A percentile compares a stretch with the other conserved stretches of the same genome.
These are phyloP conservation scores for Sebastes jordani DNA, from an alignment of 2,797 vertebrate genomes.

Conservation along the genomic window DNA sequence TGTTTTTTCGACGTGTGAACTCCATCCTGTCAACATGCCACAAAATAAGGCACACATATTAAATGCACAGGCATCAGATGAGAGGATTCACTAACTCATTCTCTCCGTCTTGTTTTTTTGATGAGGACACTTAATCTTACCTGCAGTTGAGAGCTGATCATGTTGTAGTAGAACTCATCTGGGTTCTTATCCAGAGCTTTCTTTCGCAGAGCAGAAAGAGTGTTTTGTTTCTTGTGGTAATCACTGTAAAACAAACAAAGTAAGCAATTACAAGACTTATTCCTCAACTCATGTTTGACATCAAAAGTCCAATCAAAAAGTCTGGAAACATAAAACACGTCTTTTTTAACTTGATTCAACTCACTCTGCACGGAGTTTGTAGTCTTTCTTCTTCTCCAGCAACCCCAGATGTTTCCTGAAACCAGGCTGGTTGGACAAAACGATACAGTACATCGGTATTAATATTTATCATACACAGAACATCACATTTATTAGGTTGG, in stretches of 20 bases:
- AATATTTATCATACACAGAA: background rate
- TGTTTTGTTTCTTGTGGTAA: slow-evolving; percentile 92
- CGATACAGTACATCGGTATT: background rate
- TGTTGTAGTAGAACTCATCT: slow-evolving; percentile 97
- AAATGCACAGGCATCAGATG: background rate
- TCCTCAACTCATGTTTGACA: rapidly evolving
- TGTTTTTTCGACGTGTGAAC: slow-evolving; percentile 84
- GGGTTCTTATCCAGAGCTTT: slow-evolving; percentile 97
- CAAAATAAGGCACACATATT: background rate
- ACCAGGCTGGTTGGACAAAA: slow-evolving; percentile 80
- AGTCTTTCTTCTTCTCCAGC: slow-evolving; percentile 97
- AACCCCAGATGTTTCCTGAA: slow-evolving; percentile 89
- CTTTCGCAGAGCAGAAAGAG: slow-evolving; percentile 88
- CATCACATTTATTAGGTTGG: background rate
- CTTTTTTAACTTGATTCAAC: slow-evolving; percentile 45
- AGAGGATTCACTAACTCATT: background rate
- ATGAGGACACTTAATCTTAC: slow-evolving; percentile 66
- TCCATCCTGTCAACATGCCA: slow-evolving; percentile 85
- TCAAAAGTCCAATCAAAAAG: background rate
- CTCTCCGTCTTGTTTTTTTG: rapidly evolving
- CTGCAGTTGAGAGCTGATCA: slow-evolving; percentile 89
- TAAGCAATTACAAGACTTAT: background rate
- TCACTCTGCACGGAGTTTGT: slow-evolving; percentile 92
- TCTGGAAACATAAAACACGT: background rate
- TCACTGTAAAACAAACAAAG: slow-evolving; percentile 79